Conservation (phyloP, 2,888 invertebrate species). For the Balanococcus diminutus region DNA sequence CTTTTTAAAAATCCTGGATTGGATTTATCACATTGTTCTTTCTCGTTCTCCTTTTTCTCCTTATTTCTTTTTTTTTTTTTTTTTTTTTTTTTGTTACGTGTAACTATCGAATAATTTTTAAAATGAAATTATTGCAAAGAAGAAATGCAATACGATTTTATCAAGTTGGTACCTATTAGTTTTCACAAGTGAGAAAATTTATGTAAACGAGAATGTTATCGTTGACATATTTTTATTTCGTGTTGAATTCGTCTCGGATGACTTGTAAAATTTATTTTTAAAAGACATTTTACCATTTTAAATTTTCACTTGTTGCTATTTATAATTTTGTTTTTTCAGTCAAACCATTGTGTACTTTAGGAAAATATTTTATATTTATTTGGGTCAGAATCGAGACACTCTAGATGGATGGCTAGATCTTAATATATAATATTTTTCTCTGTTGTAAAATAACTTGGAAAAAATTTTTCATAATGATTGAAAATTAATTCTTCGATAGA, state of each 20-base stretch:
- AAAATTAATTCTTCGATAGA: too few relatives aligned
- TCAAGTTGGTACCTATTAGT: background rate
- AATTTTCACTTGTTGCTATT: constrained; percentile 20
- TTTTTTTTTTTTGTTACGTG: background rate
- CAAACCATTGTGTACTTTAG: background rate
- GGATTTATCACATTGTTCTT: too few relatives aligned
- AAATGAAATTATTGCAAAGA: background rate
- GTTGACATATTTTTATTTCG: background rate
- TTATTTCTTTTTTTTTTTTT: background rate
- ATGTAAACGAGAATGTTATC: background rate
- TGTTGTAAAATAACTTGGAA: too few relatives aligned
- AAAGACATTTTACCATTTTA: constrained; percentile 21
- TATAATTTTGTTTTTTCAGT: constrained; percentile 14
- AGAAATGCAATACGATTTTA: background rate
- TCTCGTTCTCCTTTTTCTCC: too few relatives aligned
- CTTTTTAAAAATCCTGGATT: background rate
- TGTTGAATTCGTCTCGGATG: background rate
- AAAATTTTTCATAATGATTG: too few relatives aligned
- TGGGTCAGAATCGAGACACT: too few relatives aligned
- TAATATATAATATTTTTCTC: too few relatives aligned
- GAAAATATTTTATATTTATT: background rate
- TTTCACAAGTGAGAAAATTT: background rate
- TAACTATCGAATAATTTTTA: background rate
- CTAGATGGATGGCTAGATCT: too few relatives aligned
- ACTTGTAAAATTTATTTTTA: background rate